Percentiles rank a stretch among this genome's conserved stretches.
Conservation (phyloP, 2,797 vertebrate genomes). For the Acanthis flammea region DNA sequence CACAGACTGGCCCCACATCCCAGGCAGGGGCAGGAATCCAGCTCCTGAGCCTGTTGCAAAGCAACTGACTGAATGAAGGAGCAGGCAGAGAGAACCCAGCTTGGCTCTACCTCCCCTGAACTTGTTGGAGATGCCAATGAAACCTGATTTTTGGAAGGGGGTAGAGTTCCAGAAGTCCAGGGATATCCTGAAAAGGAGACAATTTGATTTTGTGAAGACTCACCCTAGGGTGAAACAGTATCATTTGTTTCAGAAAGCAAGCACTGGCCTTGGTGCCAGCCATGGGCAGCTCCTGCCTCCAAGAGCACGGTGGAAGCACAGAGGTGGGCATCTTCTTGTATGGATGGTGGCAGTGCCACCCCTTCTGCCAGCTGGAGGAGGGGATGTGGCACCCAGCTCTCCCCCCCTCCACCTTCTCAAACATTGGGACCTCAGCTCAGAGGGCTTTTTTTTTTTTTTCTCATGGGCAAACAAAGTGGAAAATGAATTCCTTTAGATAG, state of each 20-base stretch:
- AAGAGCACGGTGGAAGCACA: background rate
- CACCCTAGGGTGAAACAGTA: background rate
- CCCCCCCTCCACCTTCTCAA: background rate
- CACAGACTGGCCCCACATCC: background rate
- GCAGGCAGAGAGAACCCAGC: background rate
- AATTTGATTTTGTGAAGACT: background rate
- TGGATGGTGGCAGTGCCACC: background rate
- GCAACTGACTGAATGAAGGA: background rate
- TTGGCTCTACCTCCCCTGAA: background rate
- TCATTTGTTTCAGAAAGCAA: background rate
- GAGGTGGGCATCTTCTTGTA: background rate
- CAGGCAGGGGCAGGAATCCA: background rate
- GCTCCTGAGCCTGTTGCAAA: background rate
- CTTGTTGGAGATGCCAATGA: background rate
- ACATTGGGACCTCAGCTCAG: background rate
- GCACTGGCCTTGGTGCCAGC: background rate
- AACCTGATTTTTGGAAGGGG: background rate
- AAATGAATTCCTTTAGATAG: slow-evolving; percentile 71
- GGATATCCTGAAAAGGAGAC: background rate
- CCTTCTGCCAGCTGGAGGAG: background rate
- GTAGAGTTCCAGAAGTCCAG: background rate
- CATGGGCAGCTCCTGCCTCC: background rate
- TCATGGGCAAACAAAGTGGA: slow-evolving; percentile 65
- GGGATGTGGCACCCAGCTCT: background rate
- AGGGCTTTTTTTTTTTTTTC: background rate